Evolutionary conservation across 2,113 vertebrate genomes (phyloP).

Genomic region (Cairina moschata): DNA sequence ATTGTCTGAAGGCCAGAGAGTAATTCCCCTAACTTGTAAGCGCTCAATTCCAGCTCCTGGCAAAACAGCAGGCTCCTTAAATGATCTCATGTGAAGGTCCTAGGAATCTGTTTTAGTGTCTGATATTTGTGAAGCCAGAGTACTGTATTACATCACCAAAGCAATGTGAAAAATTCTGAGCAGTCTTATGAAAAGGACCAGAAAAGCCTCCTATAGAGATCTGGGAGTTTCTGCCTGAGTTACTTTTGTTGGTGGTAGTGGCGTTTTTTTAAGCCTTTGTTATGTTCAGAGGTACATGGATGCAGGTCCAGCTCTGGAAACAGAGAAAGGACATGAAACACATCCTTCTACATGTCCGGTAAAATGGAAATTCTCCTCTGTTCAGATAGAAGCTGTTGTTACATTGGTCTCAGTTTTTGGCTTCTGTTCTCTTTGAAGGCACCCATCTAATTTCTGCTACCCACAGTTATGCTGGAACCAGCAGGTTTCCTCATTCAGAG

Average conservation of each 20-base stretch:
- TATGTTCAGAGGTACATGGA: not conserved
- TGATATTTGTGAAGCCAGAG: not conserved
- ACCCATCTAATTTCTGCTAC: not conserved
- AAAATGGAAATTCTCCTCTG: not conserved
- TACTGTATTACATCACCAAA: not conserved
- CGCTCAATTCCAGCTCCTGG: not conserved
- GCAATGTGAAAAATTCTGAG: not conserved
- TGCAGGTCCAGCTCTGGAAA: not conserved
- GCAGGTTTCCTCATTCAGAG: not conserved
- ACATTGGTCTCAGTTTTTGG: not conserved
- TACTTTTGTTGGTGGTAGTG: not conserved
- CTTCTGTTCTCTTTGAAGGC: not conserved
- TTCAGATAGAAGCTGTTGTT: not conserved
- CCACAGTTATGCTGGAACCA: not conserved
- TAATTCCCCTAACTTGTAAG: not conserved
- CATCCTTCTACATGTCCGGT: not conserved
- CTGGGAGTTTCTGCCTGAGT: not conserved
- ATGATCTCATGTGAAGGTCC: not conserved
- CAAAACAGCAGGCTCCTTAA: not conserved
- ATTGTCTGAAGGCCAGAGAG: not conserved
- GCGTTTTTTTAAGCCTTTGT: not conserved
- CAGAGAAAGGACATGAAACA: not conserved
- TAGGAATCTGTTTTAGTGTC: not conserved
- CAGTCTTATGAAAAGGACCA: not conserved
- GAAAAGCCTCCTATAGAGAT: not conserved